These are phyloP conservation scores for Scaptomyza caliginosa DNA, from an alignment of 2,888 invertebrate genomes.

Conservation along the genomic window DNA sequence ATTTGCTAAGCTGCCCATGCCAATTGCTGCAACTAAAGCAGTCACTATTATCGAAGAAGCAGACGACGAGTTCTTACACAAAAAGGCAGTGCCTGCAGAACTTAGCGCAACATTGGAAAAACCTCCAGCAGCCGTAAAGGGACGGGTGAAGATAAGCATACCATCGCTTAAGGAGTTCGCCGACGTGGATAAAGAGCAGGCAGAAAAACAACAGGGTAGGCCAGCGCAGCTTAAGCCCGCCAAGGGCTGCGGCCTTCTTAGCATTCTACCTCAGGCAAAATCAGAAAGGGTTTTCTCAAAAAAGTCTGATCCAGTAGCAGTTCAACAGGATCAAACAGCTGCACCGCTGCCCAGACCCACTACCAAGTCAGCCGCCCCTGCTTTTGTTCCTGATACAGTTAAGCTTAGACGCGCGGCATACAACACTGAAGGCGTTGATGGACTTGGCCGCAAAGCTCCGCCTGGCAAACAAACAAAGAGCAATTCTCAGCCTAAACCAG, in stretches of 20 bases:
- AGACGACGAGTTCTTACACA: constrained; percentile 87
- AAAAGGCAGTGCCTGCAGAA: constrained; percentile 84
- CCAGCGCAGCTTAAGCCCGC: constrained; percentile 13
- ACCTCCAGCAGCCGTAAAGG: constrained; percentile 80
- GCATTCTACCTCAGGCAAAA: constrained; percentile 88
- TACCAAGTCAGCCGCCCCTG: constrained; percentile 16
- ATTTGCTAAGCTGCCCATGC: constrained; percentile 81
- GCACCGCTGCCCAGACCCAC: background rate
- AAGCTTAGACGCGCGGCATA: constrained; percentile 81
- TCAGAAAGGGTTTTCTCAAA: constrained; percentile 77
- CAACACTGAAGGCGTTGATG: constrained; percentile 80
- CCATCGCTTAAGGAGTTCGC: constrained; percentile 87
- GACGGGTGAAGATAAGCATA: constrained; percentile 87
- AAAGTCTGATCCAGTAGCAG: constrained; percentile 9
- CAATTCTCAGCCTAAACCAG: constrained; percentile 62
- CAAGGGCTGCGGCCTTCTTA: constrained; percentile 86
- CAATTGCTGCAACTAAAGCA: constrained; percentile 38
- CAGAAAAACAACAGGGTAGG: constrained; percentile 56
- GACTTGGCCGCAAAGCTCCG: constrained; percentile 12
- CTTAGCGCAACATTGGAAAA: constrained; percentile 56
- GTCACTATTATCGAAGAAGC: constrained; percentile 84
- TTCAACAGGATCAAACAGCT: background rate
- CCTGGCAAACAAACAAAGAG: constrained; percentile 29
- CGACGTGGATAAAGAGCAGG: constrained; percentile 76
- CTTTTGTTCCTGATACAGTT: constrained; percentile 84